Evolutionary conservation across 64 coral and sea anemone species (phyloP), one percentile per base, ranked within the genome.

Genomic region (Orbicella faveolata): DNA sequence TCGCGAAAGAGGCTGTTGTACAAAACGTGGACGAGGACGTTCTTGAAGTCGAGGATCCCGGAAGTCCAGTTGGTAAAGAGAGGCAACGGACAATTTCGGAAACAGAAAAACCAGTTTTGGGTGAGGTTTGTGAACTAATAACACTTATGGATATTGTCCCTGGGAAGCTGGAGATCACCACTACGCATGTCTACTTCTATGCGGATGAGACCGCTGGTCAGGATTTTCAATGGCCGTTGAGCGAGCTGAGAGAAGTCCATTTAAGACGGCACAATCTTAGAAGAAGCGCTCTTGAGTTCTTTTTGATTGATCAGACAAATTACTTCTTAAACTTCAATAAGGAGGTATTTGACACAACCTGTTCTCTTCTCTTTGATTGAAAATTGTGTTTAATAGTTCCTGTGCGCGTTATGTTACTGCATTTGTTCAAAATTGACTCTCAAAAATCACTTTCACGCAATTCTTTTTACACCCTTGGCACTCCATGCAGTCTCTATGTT

Each of bases 241-340:
- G 61, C 25, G 90, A 99, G 80, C 77, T 99, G 30, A 75, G 97
- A 80, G 97, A 99, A 78, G 91, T 99, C 25, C 97, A 99, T 78
- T 80, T 99, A 23, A 83, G 97, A 74, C 88, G 94, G 25, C 88
- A 96, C 63, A 99, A 94, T 57, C 89, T 96, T 19, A 87, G 97
- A 36, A 95, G 97, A 91, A 99, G 93, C 10, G 97, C 94, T 16
- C 44, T 99, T 67, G 97, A 99, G 55, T 99, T 99, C 68, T 99
- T 99, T 63, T 66, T 99, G 17, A 75, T 94, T 37, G 97, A 99
- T 89, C 97, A 99, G 75, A 99, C 97, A 48, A 99, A 99, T 78
- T 99, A 99, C 65, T 99, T 99, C 23, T 92, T 99, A 64, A 99
- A 99, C 44, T 99, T 95, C 84, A 80, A 87, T 25, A 99, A 99